Percentiles rank a stretch among this genome's conserved stretches.
Evolutionary conservation across 37 sponge, comb jelly and placozoan species (phyloP).

Genomic region (Aplysina aerophoba): DNA sequence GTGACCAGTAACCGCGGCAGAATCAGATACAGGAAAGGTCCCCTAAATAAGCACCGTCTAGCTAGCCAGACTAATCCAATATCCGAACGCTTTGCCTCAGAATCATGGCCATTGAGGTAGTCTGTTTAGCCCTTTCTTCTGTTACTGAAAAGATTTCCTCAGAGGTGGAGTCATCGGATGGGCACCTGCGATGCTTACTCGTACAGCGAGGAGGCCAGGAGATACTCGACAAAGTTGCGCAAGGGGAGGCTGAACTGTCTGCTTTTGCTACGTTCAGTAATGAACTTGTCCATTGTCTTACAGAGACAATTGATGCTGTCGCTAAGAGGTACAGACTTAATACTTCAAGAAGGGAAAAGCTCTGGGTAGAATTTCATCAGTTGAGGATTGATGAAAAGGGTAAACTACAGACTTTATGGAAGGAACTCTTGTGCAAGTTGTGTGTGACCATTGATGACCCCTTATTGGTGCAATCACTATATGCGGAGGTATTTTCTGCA

Average conservation of each 20-base stretch:
- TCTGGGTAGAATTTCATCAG: slow-evolving; percentile 11
- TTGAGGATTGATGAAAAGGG: slow-evolving; percentile 7
- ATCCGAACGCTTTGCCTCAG: neutral
- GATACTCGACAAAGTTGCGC: slow-evolving; percentile 3
- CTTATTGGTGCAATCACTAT: slow-evolving; percentile 10
- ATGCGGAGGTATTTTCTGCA: slow-evolving; percentile 6
- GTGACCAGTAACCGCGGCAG: slow-evolving; percentile 9
- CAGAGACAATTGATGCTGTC: neutral
- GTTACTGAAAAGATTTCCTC: slow-evolving; percentile 3
- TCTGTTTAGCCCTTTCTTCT: slow-evolving; percentile 3
- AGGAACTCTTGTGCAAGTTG: slow-evolving; percentile 7
- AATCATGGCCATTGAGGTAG: slow-evolving; percentile 8
- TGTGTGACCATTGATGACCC: slow-evolving; percentile 22
- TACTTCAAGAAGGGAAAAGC: slow-evolving; percentile 3
- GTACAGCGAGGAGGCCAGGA: slow-evolving; percentile 4
- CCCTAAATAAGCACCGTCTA: no score
- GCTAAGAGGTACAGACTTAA: slow-evolving; percentile 7
- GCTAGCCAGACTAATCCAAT: no score
- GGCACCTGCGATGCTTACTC: neutral
- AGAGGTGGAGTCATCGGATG: slow-evolving; percentile 1
- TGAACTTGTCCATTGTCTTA: no score
- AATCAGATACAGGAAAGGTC: no score
- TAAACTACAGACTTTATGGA: slow-evolving; percentile 10
- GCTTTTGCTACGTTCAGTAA: no score
- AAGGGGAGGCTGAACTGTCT: slow-evolving; percentile 6